Conservation (phyloP, 2,113 vertebrate species). For the Atlantisia rogersi region DNA sequence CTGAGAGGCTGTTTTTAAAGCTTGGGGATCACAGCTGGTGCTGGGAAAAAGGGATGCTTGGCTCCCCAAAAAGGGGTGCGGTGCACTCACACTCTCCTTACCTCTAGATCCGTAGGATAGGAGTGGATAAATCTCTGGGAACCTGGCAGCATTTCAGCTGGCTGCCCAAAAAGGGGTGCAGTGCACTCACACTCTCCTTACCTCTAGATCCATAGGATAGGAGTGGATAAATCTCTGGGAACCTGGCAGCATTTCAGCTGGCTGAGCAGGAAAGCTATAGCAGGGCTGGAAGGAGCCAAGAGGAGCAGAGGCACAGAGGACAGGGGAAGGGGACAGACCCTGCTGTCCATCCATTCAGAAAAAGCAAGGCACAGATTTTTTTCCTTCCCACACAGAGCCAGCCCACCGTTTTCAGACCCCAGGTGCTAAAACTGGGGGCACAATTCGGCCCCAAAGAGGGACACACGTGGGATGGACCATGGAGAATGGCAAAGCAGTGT, state of each 20-base stretch:
- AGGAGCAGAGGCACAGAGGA: not conserved
- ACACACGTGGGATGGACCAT: accelerated
- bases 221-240: not conserved
- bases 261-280: not conserved
- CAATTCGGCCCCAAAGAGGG: not conserved
- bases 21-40: accelerated
- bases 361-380: not conserved
- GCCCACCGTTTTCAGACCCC: accelerated
- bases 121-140: not conserved
- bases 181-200: accelerated
- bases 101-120: not conserved
- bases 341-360: accelerated
- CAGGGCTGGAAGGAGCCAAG: not conserved
- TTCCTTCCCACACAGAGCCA: not conserved
- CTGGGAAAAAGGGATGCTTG: not conserved
- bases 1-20: not conserved
- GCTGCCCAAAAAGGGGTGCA: not conserved
- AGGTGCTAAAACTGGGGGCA: accelerated
- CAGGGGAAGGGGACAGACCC: not conserved
- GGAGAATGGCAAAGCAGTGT: accelerated
- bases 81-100: accelerated
- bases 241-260: not conserved
- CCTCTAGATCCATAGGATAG: not conserved
- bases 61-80: not conserved
- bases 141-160: not conserved